Evolutionary conservation across 2,113 vertebrate species (phyloP), one percentile per base, ranked within the genome.

Genomic region (Sinocyclocheilus anshuiensis): DNA sequence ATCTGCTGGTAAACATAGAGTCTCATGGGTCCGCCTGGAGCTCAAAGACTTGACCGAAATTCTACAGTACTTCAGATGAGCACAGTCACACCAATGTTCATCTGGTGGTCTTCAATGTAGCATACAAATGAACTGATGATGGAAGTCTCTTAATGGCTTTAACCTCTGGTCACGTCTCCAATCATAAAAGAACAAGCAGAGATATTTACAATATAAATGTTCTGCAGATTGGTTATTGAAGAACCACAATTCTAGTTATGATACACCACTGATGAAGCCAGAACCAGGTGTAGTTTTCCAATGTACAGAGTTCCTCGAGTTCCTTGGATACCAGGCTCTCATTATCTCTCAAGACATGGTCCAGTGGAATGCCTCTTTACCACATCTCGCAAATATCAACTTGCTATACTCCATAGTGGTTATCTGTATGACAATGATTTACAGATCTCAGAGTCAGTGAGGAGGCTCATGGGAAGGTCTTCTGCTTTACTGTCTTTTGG

Each of bases 401-500:
- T 79, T 84, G 87, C 29, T 33, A 33, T 33, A 33, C 29, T 72
- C 71, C 76, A 53, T 50, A 18, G 77, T 72, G 81, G 74, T 59
- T 29, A 57, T 83, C 55, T 36, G 61, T 55, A 69, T 15, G 29
- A 5, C 57, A 29, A 36, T 11, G 45, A 61, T 65, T 53, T 61
- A 24, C 53, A 71, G 67, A 76, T 83, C 57, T 77, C 33, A 15
- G 69, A 79, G 65, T 71, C 78, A 45, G 45, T 48, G 74, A 77
- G 63, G 81, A 76, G 75, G 86, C 84, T 85, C 39, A 48, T 85
- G 86, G 86, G 81, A 86, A 84, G 57, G 78, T 75, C n/a, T 63
- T 11, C 39, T 6, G 59, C 13, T 65, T 88, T 93, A 92, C 87
- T 94, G 96, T 91, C 94, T 96, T 90, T 96, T 97, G 90, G 93